A percentile compares a stretch with the other conserved stretches of the same genome.
phyloP scores from a whole-genome alignment of 1,140 invertebrate genomes.

The Drosophila dunni region DNA sequence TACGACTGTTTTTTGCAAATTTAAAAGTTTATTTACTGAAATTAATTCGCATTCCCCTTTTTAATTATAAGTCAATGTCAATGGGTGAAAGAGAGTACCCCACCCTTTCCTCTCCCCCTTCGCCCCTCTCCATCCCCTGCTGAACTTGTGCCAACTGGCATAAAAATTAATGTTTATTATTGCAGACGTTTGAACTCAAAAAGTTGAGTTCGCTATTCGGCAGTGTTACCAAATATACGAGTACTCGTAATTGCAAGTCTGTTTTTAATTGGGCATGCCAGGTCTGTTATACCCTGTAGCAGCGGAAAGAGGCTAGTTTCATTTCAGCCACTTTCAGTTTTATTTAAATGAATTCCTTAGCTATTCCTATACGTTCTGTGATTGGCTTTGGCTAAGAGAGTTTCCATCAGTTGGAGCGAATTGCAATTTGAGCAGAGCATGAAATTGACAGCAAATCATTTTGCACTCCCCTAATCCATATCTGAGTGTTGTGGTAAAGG shows the following conservation, averaged over 20 bases:
- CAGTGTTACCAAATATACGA: conserved; percentile 5
- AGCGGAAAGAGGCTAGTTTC: neutral
- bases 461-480: conserved; percentile 28
- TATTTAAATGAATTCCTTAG: too few species aligned
- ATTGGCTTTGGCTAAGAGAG: neutral
- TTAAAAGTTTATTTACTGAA: conserved; percentile 46
- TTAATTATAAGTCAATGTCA: conserved; percentile 35
- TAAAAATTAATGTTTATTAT: conserved; percentile 47
- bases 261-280: conserved; percentile 8
- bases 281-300: neutral
- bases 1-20: conserved; percentile 39
- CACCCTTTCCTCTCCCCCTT: too few species aligned
- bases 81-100: conserved; percentile 16
- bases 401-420: conserved; percentile 14
- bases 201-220: conserved; percentile 9
- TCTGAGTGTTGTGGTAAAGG: conserved; percentile 18
- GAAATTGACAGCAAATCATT: conserved; percentile 44
- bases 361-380: neutral
- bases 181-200: conserved; percentile 20
- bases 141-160: conserved; percentile 37
- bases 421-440: conserved; percentile 31
- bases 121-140: neutral
- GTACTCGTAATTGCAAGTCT: conserved; percentile 15
- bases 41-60: conserved; percentile 37
- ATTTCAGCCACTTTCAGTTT: too few species aligned